Base-by-base conservation (phyloP, 1,140 invertebrate species). In the Drosophila dunni region DNA sequence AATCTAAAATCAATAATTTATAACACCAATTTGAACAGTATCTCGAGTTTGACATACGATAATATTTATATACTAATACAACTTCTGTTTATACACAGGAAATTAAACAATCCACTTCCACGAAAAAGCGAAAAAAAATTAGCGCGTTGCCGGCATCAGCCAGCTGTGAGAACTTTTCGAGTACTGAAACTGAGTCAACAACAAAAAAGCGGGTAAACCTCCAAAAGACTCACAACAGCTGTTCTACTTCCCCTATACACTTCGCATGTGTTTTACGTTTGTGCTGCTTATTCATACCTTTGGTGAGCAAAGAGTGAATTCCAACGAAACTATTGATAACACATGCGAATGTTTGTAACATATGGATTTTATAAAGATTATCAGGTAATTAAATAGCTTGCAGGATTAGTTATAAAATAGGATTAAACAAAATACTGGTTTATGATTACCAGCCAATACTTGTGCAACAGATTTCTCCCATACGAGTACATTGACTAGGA, bases 121-220 rank as follows among this genome's bases (percentile, higher is more conserved):
- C 24, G 24, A 29, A 20, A 20, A 20, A 29, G 24, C 24, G 3
- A 17, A 7, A 34, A 11, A 68, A 51, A 62, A 34, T 40, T 38
- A 63, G 68, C 73, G 67, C 67, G 48, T 76, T 74, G 65, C 72
- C 78, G 76, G 76, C 72, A 79, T 83, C 67, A 63, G 75, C 45
- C 79, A 83, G 83, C 82, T 88, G 68, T 77, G 76, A 79, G 68
- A 81, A 78, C 81, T 81, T 56, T 57, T 13, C 38, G 76, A 66
- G 45, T 75, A 88, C 57, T 88, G 57, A 86, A 75, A 56, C 24
- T 13, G 15, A 7, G 76, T 29, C 3, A 29, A 29, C 24, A 40
- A 58, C 17, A 9, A 34, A 1, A 38, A 33, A 42, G n/a, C 48
- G 17, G 50, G 48, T 15, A n/a, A 68, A 68, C 57, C 34, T 17